Evolutionary conservation across 2,113 vertebrate genomes (phyloP).

Genomic region (Ictalurus furcatus): DNA sequence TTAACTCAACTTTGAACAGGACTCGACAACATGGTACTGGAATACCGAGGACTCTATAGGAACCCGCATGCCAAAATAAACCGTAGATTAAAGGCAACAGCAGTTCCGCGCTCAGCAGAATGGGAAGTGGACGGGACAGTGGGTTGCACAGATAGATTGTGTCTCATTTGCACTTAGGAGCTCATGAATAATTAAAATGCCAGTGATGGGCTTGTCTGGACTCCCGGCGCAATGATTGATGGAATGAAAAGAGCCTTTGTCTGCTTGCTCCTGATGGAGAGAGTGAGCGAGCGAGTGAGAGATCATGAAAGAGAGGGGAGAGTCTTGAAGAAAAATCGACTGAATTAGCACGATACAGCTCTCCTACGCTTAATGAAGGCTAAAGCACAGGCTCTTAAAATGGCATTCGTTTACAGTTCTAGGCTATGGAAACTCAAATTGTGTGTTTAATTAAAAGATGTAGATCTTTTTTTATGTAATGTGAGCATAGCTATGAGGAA

Average conservation of each 20-base stretch:
- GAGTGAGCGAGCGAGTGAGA: background rate
- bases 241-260: conserved; percentile 51
- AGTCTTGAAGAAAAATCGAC: conserved; percentile 10
- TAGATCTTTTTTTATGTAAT: conserved; percentile 13
- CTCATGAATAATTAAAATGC: conserved; percentile 58
- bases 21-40: background rate
- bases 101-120: conserved; percentile 37
- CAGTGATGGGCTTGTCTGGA: conserved; percentile 57
- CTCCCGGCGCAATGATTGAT: conserved; percentile 51
- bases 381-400: conserved; percentile 26
- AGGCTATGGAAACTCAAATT: background rate
- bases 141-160: conserved; percentile 50
- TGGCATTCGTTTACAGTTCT: conserved; percentile 13
- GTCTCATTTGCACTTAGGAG: conserved; percentile 56
- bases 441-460: conserved; percentile 22
- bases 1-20: background rate
- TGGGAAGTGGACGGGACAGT: conserved; percentile 49
- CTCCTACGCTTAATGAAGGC: conserved; percentile 2
- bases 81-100: conserved; percentile 45
- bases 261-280: conserved; percentile 37
- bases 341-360: conserved; percentile 31
- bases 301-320: background rate
- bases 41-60: conserved; percentile 34
- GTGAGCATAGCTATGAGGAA: background rate
- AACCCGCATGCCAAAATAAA: conserved; percentile 38